A percentile compares a stretch with the other conserved stretches of the same genome.
phyloP scores from a whole-genome alignment of 2,888 invertebrate species.

The Artemia sinica region DNA sequence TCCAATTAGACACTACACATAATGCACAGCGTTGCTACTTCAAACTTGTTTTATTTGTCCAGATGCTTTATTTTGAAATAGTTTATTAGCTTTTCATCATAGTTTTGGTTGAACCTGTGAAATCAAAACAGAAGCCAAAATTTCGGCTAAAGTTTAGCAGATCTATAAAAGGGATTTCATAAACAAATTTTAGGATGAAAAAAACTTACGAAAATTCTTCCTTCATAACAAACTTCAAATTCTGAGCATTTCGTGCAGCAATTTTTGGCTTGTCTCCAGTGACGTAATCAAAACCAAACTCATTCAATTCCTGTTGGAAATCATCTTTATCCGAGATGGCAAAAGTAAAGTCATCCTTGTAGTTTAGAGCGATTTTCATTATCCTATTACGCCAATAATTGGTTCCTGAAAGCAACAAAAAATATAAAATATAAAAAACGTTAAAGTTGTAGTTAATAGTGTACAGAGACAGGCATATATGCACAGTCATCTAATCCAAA shows the following conservation, averaged over 20 bases:
- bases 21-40: too few species aligned
- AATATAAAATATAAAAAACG: too few species aligned
- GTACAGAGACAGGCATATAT: too few species aligned
- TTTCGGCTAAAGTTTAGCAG: background rate
- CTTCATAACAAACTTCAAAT: conserved; percentile 73
- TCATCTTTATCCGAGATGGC: conserved; percentile 83
- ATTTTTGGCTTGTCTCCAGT: conserved; percentile 76
- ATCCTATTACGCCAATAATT: conserved; percentile 98
- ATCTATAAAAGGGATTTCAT: background rate
- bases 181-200: background rate
- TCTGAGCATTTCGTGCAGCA: conserved; percentile 59
- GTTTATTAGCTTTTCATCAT: too few species aligned
- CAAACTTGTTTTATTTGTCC: too few species aligned
- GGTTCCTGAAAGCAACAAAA: conserved; percentile 40
- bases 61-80: too few species aligned
- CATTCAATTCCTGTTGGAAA: conserved; percentile 82
- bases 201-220: conserved; percentile 63
- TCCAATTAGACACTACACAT: too few species aligned
- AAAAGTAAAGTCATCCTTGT: conserved; percentile 51
- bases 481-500: too few species aligned
- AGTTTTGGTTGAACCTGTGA: background rate
- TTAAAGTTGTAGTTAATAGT: too few species aligned
- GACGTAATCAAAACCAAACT: conserved; percentile 73
- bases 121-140: background rate
- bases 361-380: conserved; percentile 65